phyloP scores from a whole-genome alignment of 2,888 invertebrate genomes.

The Dryococelus australis region DNA sequence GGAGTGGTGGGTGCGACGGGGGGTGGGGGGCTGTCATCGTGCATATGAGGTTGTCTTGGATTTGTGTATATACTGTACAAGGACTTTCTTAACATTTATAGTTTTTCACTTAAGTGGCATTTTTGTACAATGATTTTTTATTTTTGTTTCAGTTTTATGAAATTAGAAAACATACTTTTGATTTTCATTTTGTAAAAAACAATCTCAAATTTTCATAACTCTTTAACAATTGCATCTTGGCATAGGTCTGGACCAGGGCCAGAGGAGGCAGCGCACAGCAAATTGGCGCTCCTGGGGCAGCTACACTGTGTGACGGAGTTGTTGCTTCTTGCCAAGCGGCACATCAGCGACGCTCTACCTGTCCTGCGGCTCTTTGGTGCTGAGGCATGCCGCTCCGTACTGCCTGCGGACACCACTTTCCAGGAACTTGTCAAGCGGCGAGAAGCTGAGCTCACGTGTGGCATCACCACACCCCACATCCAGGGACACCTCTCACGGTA shows the following conservation, averaged over 20 bases:
- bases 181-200: no score
- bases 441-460: not conserved
- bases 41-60: no score
- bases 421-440: not conserved
- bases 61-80: no score
- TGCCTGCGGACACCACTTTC: not conserved
- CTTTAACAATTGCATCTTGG: no score
- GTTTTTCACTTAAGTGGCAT: no score
- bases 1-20: no score
- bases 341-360: not conserved
- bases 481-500: not conserved
- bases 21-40: no score
- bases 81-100: no score
- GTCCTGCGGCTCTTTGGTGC: not conserved
- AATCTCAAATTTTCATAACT: no score
- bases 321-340: not conserved
- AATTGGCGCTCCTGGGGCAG: not conserved
- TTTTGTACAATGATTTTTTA: no score
- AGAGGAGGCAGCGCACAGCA: not conserved
- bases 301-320: not conserved
- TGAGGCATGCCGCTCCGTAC: not conserved
- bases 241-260: not conserved
- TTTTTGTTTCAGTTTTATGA: no score
- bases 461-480: not conserved
- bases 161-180: no score